Percentiles rank a stretch among this genome's conserved stretches.
phyloP scores from a whole-genome alignment of 2,797 vertebrate genomes.

The Acridotheres tristis region DNA sequence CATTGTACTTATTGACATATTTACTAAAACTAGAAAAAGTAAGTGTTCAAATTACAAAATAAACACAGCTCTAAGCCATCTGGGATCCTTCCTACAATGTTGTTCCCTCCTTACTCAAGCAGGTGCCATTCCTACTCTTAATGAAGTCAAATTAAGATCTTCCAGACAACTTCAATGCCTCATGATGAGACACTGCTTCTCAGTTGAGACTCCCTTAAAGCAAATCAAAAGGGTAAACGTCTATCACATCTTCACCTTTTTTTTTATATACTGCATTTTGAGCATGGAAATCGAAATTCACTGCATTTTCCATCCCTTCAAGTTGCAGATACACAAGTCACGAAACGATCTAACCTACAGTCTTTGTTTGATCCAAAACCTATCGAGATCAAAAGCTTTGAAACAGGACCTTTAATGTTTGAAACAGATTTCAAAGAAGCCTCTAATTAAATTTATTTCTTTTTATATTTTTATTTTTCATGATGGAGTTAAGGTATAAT shows the following conservation, averaged over 20 bases:
- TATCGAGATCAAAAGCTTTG: slow-evolving; percentile 5
- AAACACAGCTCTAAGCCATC: not conserved
- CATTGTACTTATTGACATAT: not conserved
- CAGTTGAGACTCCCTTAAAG: not conserved
- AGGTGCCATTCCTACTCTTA: not conserved
- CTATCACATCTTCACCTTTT: not conserved
- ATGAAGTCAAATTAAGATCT: not conserved
- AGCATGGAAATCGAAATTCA: not conserved
- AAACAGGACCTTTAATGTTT: slow-evolving; percentile 13
- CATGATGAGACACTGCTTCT: not conserved
- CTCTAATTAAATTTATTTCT: slow-evolving; percentile 23
- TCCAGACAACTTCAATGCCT: not conserved
- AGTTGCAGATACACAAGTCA: not conserved
- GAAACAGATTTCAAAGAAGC: not conserved
- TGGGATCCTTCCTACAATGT: not conserved
- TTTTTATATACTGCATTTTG: not conserved
- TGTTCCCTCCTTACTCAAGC: not conserved
- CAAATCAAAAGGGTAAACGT: not conserved
- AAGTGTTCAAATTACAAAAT: not conserved
- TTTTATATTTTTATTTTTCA: not conserved
- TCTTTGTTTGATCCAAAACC: slow-evolving; percentile 10
- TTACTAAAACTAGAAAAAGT: not conserved
- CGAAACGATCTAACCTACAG: accelerated
- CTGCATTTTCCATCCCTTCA: not conserved
- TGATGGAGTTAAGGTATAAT: not conserved